Evolutionary conservation across 2,113 vertebrate species (phyloP).

Genomic region (Loxodonta africana): DNA sequence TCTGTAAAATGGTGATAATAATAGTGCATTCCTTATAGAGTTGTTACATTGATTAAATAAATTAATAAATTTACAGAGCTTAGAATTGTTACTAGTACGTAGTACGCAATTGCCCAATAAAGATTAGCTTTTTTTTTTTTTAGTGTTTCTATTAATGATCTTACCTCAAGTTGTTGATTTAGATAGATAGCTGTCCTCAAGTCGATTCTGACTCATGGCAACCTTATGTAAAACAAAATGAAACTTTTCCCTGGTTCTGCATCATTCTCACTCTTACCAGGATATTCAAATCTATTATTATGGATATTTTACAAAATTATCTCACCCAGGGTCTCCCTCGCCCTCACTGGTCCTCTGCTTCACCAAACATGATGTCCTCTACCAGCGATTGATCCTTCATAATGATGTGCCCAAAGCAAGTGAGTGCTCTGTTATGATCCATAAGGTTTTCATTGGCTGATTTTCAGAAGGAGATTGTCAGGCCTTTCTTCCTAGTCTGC

Average conservation of each 20-base stretch:
- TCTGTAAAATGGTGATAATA: not conserved
- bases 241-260: not conserved
- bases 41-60: not conserved
- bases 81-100: not conserved
- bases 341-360: not conserved
- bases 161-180: conserved; percentile 16
- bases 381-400: not conserved
- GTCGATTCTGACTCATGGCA: not conserved
- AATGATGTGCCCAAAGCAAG: not conserved
- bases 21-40: not conserved
- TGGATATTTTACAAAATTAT: not conserved
- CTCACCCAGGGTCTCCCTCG: not conserved
- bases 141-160: conserved; percentile 38
- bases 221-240: not conserved
- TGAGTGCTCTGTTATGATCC: not conserved
- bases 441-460: not conserved
- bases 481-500: not conserved
- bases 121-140: not conserved
- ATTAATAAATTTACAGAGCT: not conserved
- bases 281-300: not conserved
- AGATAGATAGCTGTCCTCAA: not conserved
- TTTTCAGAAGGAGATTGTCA: not conserved
- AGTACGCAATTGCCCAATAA: not conserved
- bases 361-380: not conserved
- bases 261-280: not conserved